These are phyloP conservation scores for Chelonus formosanus DNA, from an alignment of 2,888 invertebrate species.

Conservation along the genomic window DNA sequence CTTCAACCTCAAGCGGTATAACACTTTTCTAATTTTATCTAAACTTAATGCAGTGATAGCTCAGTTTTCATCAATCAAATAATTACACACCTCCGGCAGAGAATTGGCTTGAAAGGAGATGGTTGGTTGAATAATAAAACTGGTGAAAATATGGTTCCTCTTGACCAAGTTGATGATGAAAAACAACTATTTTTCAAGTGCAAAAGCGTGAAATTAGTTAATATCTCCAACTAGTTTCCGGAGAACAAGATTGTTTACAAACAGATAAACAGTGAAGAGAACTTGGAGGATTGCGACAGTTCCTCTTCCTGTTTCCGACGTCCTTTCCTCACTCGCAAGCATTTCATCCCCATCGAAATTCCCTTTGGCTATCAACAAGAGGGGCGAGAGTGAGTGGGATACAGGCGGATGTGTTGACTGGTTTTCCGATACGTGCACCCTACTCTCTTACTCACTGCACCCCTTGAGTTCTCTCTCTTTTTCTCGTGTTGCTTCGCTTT, in stretches of 20 bases:
- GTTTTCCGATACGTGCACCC: slow-evolving; percentile 44
- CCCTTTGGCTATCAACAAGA: slow-evolving; percentile 31
- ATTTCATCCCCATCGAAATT: slow-evolving; percentile 34
- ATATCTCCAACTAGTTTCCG: neutral
- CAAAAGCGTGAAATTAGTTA: too few species aligned
- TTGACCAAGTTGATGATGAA: too few species aligned
- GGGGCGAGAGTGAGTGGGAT: slow-evolving; percentile 33
- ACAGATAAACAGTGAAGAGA: neutral
- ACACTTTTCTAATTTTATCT: too few species aligned
- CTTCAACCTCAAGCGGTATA: too few species aligned
- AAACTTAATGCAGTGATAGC: too few species aligned
- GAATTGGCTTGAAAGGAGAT: too few species aligned
- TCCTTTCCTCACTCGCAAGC: slow-evolving; percentile 30
- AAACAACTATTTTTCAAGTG: too few species aligned
- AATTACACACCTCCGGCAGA: too few species aligned
- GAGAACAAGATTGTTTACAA: slow-evolving; percentile 4
- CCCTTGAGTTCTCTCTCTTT: slow-evolving; percentile 16
- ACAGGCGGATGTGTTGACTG: slow-evolving; percentile 38
- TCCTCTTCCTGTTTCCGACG: slow-evolving; percentile 25
- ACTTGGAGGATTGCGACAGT: neutral
- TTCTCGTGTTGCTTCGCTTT: slow-evolving; percentile 26
- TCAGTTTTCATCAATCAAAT: too few species aligned
- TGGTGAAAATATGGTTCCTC: too few species aligned
- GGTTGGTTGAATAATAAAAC: too few species aligned
- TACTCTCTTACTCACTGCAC: slow-evolving; percentile 28